Base-by-base conservation (phyloP, 1,140 invertebrate genomes). In the Piezodorus guildinii region DNA sequence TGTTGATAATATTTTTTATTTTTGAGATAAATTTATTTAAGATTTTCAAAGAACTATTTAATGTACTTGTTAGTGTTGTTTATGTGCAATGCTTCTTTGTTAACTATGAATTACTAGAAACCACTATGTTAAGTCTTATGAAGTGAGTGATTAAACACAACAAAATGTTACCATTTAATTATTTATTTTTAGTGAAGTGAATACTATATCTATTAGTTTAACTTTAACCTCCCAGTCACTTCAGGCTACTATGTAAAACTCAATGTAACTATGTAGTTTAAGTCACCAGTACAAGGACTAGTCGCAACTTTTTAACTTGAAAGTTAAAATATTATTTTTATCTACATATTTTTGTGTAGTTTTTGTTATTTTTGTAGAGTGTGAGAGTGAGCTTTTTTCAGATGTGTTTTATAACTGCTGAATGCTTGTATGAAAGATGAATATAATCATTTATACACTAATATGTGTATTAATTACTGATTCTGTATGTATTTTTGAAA, bases 31-130 rank as follows among this genome's bases (percentile, higher is more conserved):
- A 62, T 65, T 65, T 65, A 65, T 65, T 65, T 65, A 51, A 61
- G 17, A 64, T 59, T 64, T 62, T 65, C 46, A 65, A 65, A 65
- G 46, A 65, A 65, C 64, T 62, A 62, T 65, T 64, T 64, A 64
- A 65, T 61, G 64, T 65, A 65, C 59, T 65, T 65, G 64, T 65
- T 65, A 65, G 64, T 65, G 64, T 65, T 65, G 64, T 65, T 65
- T 62, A 65, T 65, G 64, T 65, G 64, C 64, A 65, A 65, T 65
- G 64, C 64, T 65, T 65, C 56, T 65, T 65, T 61, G 64, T 65
- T 65, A 65, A 65, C 60, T 65, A 56, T 65, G 58, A 65, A 65
- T 65, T 65, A 23, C 56, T 54, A 49, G 43, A 61, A 65, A 62
- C 45, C 46, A 65, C 64, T 56, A 51, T 45, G 45, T 64, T 64